A percentile compares a stretch with the other conserved stretches of the same genome.
These are phyloP conservation scores for Clarias magur DNA, from an alignment of 2,113 vertebrate species.

Conservation along the genomic window DNA sequence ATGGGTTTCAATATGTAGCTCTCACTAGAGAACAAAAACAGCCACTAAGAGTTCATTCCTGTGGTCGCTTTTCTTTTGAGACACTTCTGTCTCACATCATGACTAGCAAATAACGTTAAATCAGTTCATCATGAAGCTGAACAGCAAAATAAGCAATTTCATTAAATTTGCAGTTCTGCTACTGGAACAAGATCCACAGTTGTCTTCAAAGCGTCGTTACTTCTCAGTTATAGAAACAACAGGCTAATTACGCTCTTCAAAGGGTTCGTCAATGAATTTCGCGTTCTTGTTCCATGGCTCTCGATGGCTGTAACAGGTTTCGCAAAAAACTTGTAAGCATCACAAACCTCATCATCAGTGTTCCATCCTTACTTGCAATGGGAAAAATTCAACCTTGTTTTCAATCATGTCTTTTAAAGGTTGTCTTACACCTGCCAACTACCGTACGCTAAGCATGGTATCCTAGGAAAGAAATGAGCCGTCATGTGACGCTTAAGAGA, in stretches of 20 bases:
- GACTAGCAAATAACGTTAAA: neutral
- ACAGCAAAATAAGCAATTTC: neutral
- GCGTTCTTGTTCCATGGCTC: neutral
- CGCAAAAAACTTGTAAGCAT: neutral
- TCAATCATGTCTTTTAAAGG: neutral
- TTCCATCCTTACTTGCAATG: neutral
- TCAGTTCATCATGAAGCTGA: neutral
- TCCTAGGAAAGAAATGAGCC: neutral
- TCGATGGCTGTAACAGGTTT: neutral
- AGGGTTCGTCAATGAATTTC: neutral
- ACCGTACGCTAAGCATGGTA: neutral
- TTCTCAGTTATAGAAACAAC: neutral
- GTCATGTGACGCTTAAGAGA: neutral
- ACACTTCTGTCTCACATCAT: neutral
- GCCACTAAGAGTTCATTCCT: neutral
- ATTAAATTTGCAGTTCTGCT: neutral
- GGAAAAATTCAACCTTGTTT: neutral
- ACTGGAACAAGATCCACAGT: neutral
- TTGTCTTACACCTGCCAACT: slow-evolving; percentile 1
- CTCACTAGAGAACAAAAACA: neutral
- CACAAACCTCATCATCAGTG: neutral
- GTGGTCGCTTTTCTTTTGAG: neutral
- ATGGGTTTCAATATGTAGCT: neutral
- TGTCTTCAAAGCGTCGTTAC: neutral
- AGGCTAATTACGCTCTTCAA: neutral